These are phyloP conservation scores for Philotrypesis tridentata DNA, from an alignment of 1,140 invertebrate species.

Conservation along the genomic window DNA sequence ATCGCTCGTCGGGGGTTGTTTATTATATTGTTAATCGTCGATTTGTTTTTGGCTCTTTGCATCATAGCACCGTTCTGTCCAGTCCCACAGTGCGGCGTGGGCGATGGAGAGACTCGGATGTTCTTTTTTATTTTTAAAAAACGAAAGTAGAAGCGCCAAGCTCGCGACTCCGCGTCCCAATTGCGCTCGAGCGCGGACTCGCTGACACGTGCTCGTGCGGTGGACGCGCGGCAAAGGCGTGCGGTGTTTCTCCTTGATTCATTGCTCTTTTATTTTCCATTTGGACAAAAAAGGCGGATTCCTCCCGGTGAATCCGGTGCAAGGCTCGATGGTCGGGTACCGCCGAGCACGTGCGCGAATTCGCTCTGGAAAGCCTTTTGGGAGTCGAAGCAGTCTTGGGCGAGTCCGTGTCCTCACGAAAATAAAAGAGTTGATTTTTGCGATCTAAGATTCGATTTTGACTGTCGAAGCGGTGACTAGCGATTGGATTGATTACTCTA, in stretches of 20 bases:
- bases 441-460: neutral
- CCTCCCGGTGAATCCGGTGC: no score
- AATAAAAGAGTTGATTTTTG: slow-evolving; percentile 26
- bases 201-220: slow-evolving; percentile 24
- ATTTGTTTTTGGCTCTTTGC: neutral
- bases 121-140: neutral
- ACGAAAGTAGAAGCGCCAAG: slow-evolving; percentile 34
- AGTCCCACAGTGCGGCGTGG: no score
- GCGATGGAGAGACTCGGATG: no score
- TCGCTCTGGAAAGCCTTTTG: slow-evolving; percentile 21
- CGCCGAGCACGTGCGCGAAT: slow-evolving; percentile 32
- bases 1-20: neutral
- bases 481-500: no score
- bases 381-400: slow-evolving; percentile 19
- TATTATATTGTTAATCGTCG: neutral
- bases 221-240: no score
- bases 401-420: slow-evolving; percentile 13
- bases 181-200: slow-evolving; percentile 10
- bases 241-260: no score
- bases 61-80: no score
- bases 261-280: no score
- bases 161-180: slow-evolving; percentile 27
- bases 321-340: no score
- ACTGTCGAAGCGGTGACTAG: no score
- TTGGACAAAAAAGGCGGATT: no score